Evolutionary conservation across 2,888 invertebrate species (phyloP).

Genomic region (Drosophila formosana): DNA sequence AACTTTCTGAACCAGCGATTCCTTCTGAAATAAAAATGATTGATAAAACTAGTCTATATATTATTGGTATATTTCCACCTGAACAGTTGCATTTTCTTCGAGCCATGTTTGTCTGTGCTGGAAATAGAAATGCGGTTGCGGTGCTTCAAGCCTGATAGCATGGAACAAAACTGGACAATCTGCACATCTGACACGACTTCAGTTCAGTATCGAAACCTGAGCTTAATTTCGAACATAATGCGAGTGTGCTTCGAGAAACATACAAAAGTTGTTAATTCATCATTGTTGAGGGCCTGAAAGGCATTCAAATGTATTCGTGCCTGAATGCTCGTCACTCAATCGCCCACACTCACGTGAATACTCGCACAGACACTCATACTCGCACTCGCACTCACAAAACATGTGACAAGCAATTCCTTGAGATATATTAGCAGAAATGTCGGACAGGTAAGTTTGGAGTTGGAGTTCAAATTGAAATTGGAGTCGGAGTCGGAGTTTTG

Average conservation of each 20-base stretch:
- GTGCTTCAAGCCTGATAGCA: no score
- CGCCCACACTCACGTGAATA: background rate
- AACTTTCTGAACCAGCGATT: no score
- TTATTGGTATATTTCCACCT: no score
- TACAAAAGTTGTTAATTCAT: slow-evolving; percentile 13
- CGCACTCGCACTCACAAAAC: background rate
- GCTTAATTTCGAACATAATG: background rate
- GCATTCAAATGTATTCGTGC: slow-evolving; percentile 3
- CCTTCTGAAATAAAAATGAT: no score
- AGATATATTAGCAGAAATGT: slow-evolving; percentile 12
- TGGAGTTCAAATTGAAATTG: background rate
- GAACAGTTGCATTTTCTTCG: no score
- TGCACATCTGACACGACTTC: background rate
- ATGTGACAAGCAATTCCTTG: background rate
- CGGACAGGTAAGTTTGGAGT: slow-evolving; percentile 9
- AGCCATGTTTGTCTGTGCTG: no score
- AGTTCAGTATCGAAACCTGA: background rate
- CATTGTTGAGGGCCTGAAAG: slow-evolving; percentile 1
- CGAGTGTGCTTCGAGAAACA: background rate
- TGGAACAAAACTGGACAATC: background rate
- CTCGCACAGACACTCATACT: background rate
- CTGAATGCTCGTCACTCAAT: background rate
- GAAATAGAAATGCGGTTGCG: no score
- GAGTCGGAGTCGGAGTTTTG: slow-evolving; percentile 14
- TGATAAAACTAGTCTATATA: no score